phyloP scores from a whole-genome alignment of 2,797 vertebrate species.

The Podargus strigoides region DNA sequence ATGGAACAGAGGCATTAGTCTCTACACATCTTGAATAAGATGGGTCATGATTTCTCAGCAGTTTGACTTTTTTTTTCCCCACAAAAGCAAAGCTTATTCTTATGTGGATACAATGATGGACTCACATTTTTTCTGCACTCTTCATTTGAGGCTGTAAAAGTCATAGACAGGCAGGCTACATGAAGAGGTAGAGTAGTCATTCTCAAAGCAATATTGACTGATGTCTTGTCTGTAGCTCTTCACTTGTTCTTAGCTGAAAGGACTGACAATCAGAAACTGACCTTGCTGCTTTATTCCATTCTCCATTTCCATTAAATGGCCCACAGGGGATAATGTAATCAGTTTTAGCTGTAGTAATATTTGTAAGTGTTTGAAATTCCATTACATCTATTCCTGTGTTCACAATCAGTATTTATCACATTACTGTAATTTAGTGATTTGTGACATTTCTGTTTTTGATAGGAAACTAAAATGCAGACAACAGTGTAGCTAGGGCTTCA shows the following conservation, averaged over 20 bases:
- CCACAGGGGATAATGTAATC: background rate
- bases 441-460: background rate
- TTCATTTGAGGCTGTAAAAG: background rate
- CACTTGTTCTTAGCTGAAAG: background rate
- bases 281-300: background rate
- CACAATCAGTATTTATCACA: background rate
- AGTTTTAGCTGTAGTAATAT: background rate
- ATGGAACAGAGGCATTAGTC: background rate
- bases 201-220: background rate
- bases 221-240: background rate
- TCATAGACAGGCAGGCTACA: background rate
- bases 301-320: background rate
- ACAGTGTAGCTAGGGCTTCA: background rate
- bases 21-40: background rate
- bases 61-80: background rate
- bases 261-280: background rate
- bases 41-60: background rate
- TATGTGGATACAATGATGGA: background rate
- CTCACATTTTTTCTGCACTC: background rate
- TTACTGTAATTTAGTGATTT: background rate
- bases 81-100: background rate
- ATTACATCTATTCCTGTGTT: background rate
- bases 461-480: background rate
- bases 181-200: background rate
- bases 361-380: background rate